These are phyloP conservation scores for Malthinus flaveolus DNA, from an alignment of 2,888 invertebrate genomes.

Conservation along the genomic window DNA sequence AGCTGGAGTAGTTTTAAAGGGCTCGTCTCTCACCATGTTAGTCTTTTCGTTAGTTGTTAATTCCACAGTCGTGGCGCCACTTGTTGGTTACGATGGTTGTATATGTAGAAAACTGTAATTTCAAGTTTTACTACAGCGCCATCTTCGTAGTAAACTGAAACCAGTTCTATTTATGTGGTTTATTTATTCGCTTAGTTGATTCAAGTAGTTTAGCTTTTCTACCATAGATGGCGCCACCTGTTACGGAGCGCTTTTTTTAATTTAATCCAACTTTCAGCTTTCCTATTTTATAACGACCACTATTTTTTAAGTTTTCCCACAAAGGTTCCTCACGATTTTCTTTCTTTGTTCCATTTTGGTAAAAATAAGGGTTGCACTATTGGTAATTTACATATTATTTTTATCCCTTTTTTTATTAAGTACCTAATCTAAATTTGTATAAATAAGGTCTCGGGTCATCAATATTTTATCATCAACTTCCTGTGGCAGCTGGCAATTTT, in stretches of 20 bases:
- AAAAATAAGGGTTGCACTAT: conserved; percentile 9
- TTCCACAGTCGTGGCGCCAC: neutral
- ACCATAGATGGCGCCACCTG: neutral
- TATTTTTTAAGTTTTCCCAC: neutral
- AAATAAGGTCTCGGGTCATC: conserved; percentile 38
- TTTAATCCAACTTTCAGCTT: too few relatives aligned
- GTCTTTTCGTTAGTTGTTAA: neutral
- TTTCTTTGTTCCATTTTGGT: neutral
- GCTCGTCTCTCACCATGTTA: neutral
- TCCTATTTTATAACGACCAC: neutral
- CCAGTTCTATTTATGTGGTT: too few relatives aligned
- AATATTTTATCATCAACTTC: conserved; percentile 39
- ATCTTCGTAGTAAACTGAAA: neutral
- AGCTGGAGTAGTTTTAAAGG: neutral
- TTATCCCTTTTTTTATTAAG: conserved; percentile 7
- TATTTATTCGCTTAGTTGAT: neutral
- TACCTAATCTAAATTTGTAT: conserved; percentile 13
- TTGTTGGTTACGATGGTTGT: neutral
- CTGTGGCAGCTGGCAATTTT: conserved; percentile 33
- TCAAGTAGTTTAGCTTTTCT: neutral
- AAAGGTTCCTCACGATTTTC: too few relatives aligned
- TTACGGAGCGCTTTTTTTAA: too few relatives aligned
- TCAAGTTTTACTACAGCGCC: neutral
- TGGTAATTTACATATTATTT: conserved; percentile 21
- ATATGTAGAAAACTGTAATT: neutral